Conservation (phyloP, 2,797 vertebrate genomes). For the Odontamblyopus rebecca region DNA sequence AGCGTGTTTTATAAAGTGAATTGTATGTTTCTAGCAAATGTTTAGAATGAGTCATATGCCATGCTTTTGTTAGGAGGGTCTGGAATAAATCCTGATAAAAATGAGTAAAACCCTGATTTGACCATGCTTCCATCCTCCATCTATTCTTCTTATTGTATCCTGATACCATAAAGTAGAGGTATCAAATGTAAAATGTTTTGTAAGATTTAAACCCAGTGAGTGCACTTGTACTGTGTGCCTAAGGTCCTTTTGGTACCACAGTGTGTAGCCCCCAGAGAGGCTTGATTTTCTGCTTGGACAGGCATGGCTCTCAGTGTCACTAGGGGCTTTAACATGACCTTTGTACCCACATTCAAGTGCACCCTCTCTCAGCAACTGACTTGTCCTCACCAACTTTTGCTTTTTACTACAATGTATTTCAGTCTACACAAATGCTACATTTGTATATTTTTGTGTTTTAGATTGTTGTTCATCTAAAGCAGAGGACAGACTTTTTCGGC, state of each 20-base stretch:
- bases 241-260: conserved; percentile 30
- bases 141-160: too few relatives aligned
- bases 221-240: conserved; percentile 13
- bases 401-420: background rate
- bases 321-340: conserved; percentile 49
- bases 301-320: conserved; percentile 35
- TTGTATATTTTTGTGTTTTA: conserved; percentile 44
- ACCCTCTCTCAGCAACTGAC: conserved; percentile 10
- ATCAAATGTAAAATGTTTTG: background rate
- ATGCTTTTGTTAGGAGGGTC: too few relatives aligned
- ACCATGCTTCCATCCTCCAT: background rate
- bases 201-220: conserved; percentile 14
- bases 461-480: conserved; percentile 76
- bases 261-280: conserved; percentile 45
- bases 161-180: background rate
- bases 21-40: background rate
- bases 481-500: conserved; percentile 86
- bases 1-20: background rate
- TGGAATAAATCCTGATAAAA: too few relatives aligned
- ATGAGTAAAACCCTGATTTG: background rate
- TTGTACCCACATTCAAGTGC: conserved; percentile 14
- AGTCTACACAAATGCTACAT: background rate
- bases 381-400: background rate
- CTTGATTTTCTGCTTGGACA: conserved; percentile 66
- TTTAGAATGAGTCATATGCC: background rate